Evolutionary conservation across 1,140 invertebrate genomes (phyloP), one percentile per base, ranked within the genome.

Genomic region (Drosophila littoralis): DNA sequence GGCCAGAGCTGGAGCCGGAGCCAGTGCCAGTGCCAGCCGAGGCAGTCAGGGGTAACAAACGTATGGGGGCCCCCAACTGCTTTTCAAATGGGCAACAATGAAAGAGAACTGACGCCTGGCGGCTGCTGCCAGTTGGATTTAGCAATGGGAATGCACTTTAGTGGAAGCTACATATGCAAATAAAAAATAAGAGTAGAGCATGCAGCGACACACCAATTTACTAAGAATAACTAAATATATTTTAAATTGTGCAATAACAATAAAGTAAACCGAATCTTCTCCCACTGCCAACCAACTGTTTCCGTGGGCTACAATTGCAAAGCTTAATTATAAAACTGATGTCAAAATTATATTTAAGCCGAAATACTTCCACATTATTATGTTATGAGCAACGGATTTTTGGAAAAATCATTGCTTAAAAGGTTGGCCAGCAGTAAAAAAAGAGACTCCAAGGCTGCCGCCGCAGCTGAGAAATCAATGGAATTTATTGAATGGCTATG

Each of bases 41-140:
- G 38, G 45, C 59, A 61, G 46, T 78, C 70, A 75, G 66, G 70
- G 36, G 36, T 51, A 28, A 42, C 60, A 43, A 63, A 33, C 60
- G 51, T 8, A 28, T 43, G n/a, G 40, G 61, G 32, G 46, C 8
- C 46, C 9, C 7, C 15, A 65, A 65, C 80, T 75, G 65, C 50
- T 66, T 81, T 81, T 77, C 66, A 80, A 81, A 50, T 59, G 73
- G 73, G 74, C 60, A 50, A 74, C 61, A 68, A 66, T 54, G 51
- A 42, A 54, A 45, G 9, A n/a, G 38, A 32, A 22, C 42, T 48
- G 17, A 6, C 45, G 35, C 32, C 32, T 55, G 42, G 13, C 51
- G 45, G 51, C 51, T 46, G 32, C 55, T 43, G n/a, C 22, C 28
- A 38, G 22, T 58, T 58, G 45, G 40, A 55, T 55, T 46, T 28